Conservation (phyloP, 2,113 vertebrate species). For the Egretta garzetta region DNA sequence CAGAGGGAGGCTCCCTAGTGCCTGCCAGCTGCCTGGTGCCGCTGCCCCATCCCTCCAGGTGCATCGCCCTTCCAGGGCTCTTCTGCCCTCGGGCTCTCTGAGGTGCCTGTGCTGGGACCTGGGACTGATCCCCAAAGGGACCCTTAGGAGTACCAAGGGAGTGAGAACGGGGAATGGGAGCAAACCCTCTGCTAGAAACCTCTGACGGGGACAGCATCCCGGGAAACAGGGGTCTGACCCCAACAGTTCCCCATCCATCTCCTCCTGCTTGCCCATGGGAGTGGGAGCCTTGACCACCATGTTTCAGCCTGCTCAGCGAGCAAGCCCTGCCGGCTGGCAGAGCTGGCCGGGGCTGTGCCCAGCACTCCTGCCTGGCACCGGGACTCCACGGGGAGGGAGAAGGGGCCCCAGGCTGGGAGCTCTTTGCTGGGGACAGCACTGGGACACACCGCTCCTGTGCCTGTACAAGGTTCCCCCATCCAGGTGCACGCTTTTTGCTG, state of each 20-base stretch:
- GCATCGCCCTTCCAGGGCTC: rapidly evolving
- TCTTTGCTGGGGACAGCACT: not conserved
- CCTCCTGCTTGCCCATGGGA: not conserved
- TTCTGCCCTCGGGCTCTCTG: not conserved
- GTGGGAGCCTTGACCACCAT: rapidly evolving
- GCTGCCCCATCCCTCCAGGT: not conserved
- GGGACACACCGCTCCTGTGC: not conserved
- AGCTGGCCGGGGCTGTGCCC: not conserved
- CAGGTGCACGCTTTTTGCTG: not conserved
- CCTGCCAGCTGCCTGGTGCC: not conserved
- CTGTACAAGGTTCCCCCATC: not conserved
- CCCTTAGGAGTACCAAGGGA: not conserved
- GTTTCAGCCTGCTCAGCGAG: not conserved
- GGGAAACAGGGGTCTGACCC: not conserved
- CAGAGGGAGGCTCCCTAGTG: not conserved
- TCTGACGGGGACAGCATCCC: not conserved
- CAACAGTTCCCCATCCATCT: not conserved
- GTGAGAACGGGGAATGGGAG: not conserved
- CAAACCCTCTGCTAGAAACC: not conserved
- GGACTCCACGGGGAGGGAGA: not conserved
- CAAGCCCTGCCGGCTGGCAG: not conserved
- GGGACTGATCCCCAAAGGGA: not conserved
- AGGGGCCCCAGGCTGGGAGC: not conserved
- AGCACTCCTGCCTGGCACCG: not conserved
- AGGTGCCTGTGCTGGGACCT: not conserved